Percentiles rank a stretch among this genome's conserved stretches.
phyloP scores from a whole-genome alignment of 1,140 invertebrate species.

The Brachionus koreanus region DNA sequence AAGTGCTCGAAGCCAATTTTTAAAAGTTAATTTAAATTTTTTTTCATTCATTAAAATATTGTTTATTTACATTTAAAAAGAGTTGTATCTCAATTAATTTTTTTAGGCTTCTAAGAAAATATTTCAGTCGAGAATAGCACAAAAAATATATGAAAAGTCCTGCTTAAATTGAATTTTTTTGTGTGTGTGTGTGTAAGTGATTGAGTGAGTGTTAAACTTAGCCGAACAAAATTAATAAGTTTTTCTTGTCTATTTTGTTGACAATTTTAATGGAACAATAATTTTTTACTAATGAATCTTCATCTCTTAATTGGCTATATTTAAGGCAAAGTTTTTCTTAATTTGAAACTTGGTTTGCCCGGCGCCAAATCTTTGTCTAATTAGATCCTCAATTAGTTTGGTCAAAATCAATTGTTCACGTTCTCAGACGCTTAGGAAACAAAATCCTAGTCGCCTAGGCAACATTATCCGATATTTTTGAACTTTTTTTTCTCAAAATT shows the following conservation, averaged over 20 bases:
- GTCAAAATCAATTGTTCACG: not conserved
- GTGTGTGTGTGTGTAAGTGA: too few species aligned
- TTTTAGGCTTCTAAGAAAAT: constrained; percentile 3
- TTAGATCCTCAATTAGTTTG: not conserved
- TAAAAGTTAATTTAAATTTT: constrained; percentile 6
- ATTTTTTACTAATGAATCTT: not conserved
- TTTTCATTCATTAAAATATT: not conserved
- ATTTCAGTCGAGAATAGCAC: not conserved
- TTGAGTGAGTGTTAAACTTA: not conserved
- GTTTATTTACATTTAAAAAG: constrained; percentile 10
- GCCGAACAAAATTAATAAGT: not conserved
- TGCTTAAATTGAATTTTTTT: not conserved
- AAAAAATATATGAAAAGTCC: not conserved
- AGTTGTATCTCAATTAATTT: constrained; percentile 1
- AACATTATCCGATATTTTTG: not conserved
- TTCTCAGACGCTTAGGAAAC: not conserved
- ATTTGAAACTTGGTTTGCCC: not conserved
- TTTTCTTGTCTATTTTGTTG: not conserved
- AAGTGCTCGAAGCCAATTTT: not conserved
- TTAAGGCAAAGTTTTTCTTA: not conserved
- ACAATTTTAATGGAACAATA: not conserved
- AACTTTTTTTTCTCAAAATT: not conserved
- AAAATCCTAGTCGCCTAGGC: not conserved
- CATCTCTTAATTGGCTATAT: not conserved
- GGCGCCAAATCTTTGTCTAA: not conserved